These are phyloP conservation scores for Bombus affinis DNA, from an alignment of 1,140 invertebrate genomes.

Conservation along the genomic window DNA sequence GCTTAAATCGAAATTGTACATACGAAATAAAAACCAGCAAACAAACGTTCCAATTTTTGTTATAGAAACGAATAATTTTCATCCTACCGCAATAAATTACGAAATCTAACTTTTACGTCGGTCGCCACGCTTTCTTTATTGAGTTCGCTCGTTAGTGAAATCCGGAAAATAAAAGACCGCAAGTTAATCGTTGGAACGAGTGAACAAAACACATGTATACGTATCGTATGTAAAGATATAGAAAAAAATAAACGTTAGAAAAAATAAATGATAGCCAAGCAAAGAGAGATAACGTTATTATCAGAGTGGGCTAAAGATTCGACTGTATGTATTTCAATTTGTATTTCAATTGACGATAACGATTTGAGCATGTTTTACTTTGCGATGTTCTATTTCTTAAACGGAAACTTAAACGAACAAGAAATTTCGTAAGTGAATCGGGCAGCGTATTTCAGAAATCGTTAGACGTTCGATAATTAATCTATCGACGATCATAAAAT, in stretches of 20 bases:
- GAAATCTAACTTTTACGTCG: neutral
- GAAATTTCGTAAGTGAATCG: no score
- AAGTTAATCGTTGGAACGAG: neutral
- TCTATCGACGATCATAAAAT: neutral
- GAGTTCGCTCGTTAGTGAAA: neutral
- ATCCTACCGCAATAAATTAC: no score
- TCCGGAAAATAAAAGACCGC: neutral
- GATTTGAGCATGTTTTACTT: neutral
- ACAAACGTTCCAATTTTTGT: conserved; percentile 4
- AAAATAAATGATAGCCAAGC: conserved; percentile 16
- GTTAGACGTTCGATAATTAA: neutral
- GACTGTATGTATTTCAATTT: neutral
- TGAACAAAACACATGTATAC: neutral
- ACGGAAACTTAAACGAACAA: no score
- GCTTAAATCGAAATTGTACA: neutral
- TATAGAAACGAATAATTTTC: neutral
- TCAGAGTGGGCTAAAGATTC: neutral
- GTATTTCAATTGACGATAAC: conserved; percentile 26
- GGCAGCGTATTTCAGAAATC: neutral
- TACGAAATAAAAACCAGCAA: neutral
- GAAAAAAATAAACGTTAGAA: neutral
- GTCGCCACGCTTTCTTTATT: neutral
- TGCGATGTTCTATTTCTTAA: neutral
- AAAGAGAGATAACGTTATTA: conserved; percentile 25
- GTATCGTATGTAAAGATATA: neutral